phyloP scores from a whole-genome alignment of 2,888 invertebrate genomes.

The Acronicta aceris region DNA sequence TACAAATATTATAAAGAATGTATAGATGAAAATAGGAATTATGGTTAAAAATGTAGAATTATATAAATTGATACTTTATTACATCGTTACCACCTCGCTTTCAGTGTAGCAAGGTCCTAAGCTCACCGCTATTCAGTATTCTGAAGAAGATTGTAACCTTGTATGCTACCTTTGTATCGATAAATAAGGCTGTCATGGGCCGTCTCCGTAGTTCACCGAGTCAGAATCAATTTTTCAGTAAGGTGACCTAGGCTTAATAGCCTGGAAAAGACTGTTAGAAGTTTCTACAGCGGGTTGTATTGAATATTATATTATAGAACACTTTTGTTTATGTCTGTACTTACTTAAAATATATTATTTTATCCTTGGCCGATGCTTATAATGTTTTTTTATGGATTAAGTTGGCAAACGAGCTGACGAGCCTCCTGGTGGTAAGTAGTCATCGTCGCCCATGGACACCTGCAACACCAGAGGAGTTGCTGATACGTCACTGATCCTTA shows the following conservation, averaged over 20 bases:
- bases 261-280: slow-evolving; percentile 4
- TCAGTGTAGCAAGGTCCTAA: background rate
- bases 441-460: too few relatives aligned
- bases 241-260: slow-evolving; percentile 18
- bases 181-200: slow-evolving; percentile 45
- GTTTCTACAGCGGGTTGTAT: background rate
- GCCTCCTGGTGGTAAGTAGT: too few relatives aligned
- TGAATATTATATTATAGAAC: background rate
- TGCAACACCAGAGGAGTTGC: too few relatives aligned
- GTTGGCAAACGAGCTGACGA: too few relatives aligned
- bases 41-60: too few relatives aligned
- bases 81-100: background rate
- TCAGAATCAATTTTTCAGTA: slow-evolving; percentile 23
- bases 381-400: too few relatives aligned
- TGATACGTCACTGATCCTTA: too few relatives aligned
- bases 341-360: too few relatives aligned
- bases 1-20: too few relatives aligned
- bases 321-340: background rate
- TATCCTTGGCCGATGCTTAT: background rate
- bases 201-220: background rate
- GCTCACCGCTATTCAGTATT: slow-evolving; percentile 25
- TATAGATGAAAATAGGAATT: too few relatives aligned
- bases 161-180: slow-evolving; percentile 38
- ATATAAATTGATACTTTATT: too few relatives aligned
- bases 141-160: slow-evolving; percentile 30